phyloP scores from a whole-genome alignment of 2,888 invertebrate genomes.

The Chalcosyrphus nemorum region DNA sequence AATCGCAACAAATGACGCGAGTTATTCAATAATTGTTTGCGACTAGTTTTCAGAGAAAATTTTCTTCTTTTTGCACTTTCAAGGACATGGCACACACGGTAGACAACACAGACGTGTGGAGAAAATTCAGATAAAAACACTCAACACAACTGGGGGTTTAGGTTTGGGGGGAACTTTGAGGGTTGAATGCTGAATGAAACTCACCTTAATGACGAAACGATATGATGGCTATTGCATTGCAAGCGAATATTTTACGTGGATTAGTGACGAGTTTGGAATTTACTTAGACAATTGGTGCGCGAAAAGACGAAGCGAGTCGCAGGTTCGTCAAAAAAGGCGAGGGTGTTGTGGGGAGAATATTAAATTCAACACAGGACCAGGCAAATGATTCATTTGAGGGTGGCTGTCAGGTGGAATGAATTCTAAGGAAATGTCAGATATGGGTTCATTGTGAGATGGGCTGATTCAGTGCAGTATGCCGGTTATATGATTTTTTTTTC shows the following conservation, averaged over 20 bases:
- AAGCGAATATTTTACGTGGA: too few relatives aligned
- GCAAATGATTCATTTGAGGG: not conserved
- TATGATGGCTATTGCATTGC: conserved; percentile 60
- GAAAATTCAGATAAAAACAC: too few relatives aligned
- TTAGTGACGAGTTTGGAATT: conserved; percentile 39
- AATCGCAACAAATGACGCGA: not conserved
- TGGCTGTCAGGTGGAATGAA: conserved; percentile 46
- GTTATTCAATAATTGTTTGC: conserved; percentile 57
- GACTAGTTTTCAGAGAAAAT: conserved; percentile 39
- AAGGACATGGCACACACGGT: conserved; percentile 64
- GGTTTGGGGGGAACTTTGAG: too few relatives aligned
- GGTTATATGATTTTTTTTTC: too few relatives aligned
- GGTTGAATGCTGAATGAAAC: too few relatives aligned
- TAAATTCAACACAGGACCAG: conserved; percentile 35
- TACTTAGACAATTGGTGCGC: conserved; percentile 46
- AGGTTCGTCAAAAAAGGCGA: not conserved
- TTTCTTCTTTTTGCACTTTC: conserved; percentile 59
- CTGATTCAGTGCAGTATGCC: not conserved
- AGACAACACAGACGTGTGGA: too few relatives aligned
- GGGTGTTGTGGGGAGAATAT: not conserved
- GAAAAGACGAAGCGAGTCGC: not conserved
- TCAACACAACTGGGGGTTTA: conserved; percentile 5
- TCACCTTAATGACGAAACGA: conserved; percentile 64
- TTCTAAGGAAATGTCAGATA: not conserved
- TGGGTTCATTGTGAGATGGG: not conserved